Percentiles rank a stretch among this genome's conserved stretches.
phyloP scores from a whole-genome alignment of 2,113 vertebrate species.

The Psophia crepitans region DNA sequence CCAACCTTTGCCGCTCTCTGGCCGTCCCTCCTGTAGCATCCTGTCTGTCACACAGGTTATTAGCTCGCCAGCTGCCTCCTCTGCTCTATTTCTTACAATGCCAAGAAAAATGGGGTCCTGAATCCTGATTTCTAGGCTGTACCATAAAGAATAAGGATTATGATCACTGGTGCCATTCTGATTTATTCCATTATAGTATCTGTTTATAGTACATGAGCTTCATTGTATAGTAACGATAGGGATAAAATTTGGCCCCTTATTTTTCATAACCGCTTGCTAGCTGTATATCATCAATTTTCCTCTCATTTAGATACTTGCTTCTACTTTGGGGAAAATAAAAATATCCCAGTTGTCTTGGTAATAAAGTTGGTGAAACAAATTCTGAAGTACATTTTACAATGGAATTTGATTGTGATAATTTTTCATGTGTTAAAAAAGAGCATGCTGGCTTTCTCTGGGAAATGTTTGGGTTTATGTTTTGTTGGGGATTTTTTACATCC shows the following conservation, averaged over 20 bases:
- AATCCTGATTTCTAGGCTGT: neutral
- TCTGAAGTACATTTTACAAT: neutral
- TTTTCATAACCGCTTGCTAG: neutral
- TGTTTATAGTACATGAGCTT: neutral
- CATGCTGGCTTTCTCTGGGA: neutral
- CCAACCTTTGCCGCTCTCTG: neutral
- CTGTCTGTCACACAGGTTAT: neutral
- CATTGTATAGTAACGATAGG: neutral
- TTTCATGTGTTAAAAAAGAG: conserved; percentile 14
- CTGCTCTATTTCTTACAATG: neutral
- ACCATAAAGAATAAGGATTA: neutral
- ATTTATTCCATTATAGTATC: neutral
- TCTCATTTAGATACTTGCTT: neutral
- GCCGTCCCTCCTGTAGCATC: neutral
- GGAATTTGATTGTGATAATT: conserved; percentile 37
- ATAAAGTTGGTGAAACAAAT: conserved; percentile 2
- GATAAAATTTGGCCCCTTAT: conserved; percentile 24
- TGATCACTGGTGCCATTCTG: neutral
- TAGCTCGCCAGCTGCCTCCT: neutral
- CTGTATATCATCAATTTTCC: neutral
- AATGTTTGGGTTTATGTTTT: neutral
- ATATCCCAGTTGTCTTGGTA: neutral
- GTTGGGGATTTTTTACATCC: neutral
- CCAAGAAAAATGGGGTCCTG: neutral
- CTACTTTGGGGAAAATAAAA: neutral